phyloP scores from a whole-genome alignment of 2,113 vertebrate genomes.

The Sapayoa aenigma region DNA sequence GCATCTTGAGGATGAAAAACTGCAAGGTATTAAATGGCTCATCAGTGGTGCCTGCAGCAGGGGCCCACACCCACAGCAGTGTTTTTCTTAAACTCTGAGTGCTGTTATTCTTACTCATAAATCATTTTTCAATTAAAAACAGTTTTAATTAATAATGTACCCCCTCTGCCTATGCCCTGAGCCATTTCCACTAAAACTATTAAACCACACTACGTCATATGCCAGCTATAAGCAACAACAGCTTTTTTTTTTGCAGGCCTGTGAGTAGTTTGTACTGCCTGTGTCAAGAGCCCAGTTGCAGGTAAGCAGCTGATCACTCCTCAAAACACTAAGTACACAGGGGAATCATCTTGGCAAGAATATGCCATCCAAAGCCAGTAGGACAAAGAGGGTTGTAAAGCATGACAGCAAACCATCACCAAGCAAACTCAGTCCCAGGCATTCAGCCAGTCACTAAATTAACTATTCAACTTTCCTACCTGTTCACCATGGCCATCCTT shows the following conservation, averaged over 20 bases:
- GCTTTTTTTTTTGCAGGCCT: neutral
- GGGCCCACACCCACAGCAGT: neutral
- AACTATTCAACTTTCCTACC: neutral
- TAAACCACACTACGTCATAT: neutral
- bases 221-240: neutral
- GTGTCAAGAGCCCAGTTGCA: neutral
- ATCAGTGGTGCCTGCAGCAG: neutral
- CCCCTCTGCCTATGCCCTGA: neutral
- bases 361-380: fast-evolving
- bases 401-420: neutral
- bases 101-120: neutral
- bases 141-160: constrained; percentile 26
- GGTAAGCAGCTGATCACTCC: neutral
- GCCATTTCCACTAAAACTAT: neutral
- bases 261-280: neutral
- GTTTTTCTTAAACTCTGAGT: neutral
- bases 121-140: neutral
- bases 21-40: neutral
- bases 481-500: neutral
- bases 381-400: neutral
- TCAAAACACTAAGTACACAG: neutral
- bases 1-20: neutral
- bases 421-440: neutral
- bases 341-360: neutral
- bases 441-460: neutral